Conservation (phyloP, 2,113 vertebrate genomes). For the Mus spicilegus region DNA sequence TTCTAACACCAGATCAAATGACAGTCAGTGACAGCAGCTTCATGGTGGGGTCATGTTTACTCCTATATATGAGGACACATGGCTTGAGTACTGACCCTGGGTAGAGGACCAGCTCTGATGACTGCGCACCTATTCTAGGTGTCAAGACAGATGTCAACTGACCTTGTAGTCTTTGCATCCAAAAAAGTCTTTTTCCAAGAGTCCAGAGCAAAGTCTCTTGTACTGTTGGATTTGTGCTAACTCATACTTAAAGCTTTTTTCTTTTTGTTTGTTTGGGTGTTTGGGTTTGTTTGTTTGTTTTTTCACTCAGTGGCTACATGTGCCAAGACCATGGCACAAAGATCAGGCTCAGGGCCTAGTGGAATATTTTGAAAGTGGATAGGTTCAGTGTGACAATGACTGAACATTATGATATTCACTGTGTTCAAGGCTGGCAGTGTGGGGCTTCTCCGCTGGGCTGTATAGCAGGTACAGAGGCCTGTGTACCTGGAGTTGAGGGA, state of each 20-base stretch:
- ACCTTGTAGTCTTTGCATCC: not conserved
- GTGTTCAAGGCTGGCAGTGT: not conserved
- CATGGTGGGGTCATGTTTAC: not conserved
- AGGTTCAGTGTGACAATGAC: not conserved
- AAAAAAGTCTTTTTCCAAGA: not conserved
- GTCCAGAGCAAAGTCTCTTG: not conserved
- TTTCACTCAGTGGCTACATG: not conserved
- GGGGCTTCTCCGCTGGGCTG: not conserved
- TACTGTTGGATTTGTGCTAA: not conserved
- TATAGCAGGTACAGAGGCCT: rapidly evolving
- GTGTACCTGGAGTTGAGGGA: not conserved
- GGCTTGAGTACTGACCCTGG: not conserved
- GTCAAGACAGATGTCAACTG: not conserved
- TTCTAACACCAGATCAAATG: not conserved
- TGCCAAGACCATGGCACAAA: not conserved
- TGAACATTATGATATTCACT: not conserved
- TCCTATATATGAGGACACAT: not conserved
- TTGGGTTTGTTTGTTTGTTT: no score
- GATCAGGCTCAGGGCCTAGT: not conserved
- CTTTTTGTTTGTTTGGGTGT: no score
- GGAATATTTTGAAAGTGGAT: not conserved
- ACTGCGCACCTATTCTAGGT: not conserved
- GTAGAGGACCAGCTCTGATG: not conserved
- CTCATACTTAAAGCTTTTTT: not conserved
- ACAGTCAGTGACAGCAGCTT: not conserved